Base-by-base conservation (phyloP, 2,888 invertebrate species). In the Leptinotarsa tumamoca region DNA sequence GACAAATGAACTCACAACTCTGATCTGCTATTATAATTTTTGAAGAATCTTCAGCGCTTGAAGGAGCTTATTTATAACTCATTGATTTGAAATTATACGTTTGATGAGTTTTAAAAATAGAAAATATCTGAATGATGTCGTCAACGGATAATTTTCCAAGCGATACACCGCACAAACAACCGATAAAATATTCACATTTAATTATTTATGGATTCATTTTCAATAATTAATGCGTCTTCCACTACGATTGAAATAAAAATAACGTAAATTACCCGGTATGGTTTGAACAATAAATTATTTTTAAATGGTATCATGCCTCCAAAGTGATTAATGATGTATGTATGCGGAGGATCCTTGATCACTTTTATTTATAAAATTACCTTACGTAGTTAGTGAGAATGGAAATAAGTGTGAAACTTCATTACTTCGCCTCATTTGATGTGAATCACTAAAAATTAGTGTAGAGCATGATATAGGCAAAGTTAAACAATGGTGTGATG, bases 301-400 rank as follows among this genome's bases (percentile, higher is more conserved):
- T 33, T 33, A 15, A 63, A 33, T 63, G 21, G 58, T 23, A 58
- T 58, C 58, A 23, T 58, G 18, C 23, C 21, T 58, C 21, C 10
- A 58, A 58, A 21, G 58, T 58, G 58, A 58, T 58, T 58, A 21
- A 23, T 58, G 58, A 58, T 21, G 58, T 21, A 58, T 58, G 52
- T n/a, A 15, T 17, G 17, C 17, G 17, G 15, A 17, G 15, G 17
- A 52, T 52, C 52, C 1, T n/a, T 52, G 52, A 58, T 58, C 23
- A 58, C 4, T 18, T 58, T 58, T 58, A 58, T 58, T 58, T 58
- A 23, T 58, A 54, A 54, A 54, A 23, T 14, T 13, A 21, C 14
- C 21, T 21, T 14, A 23, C 58, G 21, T 23, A 21, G 58, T 21
- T 21, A 58, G 21, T 58, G 58, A 58, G 23, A 58, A 58, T 58